Evolutionary conservation across 1,140 invertebrate species (phyloP).

Genomic region (Phenacoccus solenopsis): DNA sequence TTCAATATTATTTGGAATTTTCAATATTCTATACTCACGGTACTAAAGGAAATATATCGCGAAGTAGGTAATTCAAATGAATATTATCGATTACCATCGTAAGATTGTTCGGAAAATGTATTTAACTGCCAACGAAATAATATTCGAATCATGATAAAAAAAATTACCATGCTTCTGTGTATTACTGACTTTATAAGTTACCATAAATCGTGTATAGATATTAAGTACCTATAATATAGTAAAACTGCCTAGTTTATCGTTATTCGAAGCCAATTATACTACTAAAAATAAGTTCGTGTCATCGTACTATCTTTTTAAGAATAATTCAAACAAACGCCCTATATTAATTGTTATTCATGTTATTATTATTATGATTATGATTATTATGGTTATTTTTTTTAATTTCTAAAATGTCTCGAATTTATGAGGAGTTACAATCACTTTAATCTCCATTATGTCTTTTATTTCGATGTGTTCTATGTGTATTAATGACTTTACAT

Average conservation of each 20-base stretch:
- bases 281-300: neutral
- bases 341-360: too few relatives aligned
- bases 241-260: neutral
- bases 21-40: too few relatives aligned
- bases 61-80: too few relatives aligned
- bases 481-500: neutral
- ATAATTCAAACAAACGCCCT: neutral
- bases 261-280: neutral
- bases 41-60: too few relatives aligned
- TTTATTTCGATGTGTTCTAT: neutral
- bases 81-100: too few relatives aligned
- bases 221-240: slow-evolving; percentile 3
- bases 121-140: neutral
- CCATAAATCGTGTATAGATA: neutral
- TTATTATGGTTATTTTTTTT: too few relatives aligned
- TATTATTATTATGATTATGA: too few relatives aligned
- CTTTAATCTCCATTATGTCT: neutral
- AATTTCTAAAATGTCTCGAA: too few relatives aligned
- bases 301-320: neutral
- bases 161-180: neutral
- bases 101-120: neutral
- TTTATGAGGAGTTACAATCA: too few relatives aligned
- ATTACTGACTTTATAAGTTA: neutral
- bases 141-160: neutral
- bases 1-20: too few relatives aligned